Evolutionary conservation across 2,888 invertebrate genomes (phyloP).

Genomic region (Calephelis perditalis): DNA sequence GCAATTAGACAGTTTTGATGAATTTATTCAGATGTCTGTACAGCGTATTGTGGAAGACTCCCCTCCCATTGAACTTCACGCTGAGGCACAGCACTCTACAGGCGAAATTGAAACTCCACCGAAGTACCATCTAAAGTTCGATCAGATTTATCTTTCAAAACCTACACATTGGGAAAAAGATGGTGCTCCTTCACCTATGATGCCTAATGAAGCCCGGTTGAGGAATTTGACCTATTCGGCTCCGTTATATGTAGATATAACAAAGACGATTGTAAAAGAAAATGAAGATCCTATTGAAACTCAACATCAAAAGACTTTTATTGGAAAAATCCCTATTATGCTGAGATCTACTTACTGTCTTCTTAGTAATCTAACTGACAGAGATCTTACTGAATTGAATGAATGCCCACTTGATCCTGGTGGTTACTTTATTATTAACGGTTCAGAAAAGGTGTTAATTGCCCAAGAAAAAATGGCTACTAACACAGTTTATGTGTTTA

Average conservation of each 20-base stretch:
- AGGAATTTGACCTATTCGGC: conserved; percentile 98
- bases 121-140: conserved; percentile 96
- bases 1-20: conserved; percentile 99
- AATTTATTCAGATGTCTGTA: conserved; percentile 99
- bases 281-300: conserved; percentile 92
- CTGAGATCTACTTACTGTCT: conserved; percentile 98
- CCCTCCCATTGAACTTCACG: conserved; percentile 97
- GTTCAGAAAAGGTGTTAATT: conserved; percentile 98
- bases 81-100: conserved; percentile 97
- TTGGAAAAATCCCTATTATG: conserved; percentile 99
- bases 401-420: conserved; percentile 99
- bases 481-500: conserved; percentile 99
- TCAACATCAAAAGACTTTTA: conserved; percentile 86
- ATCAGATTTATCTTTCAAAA: conserved; percentile 99
- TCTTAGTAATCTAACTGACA: conserved; percentile 95
- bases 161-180: conserved; percentile 99
- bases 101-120: conserved; percentile 96
- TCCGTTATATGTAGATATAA: conserved; percentile 98
- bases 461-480: conserved; percentile 99
- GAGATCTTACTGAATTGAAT: conserved; percentile 99
- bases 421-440: conserved; percentile 99
- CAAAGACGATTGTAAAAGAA: conserved; percentile 95
- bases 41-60: conserved; percentile 99
- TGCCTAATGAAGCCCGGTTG: conserved; percentile 99
- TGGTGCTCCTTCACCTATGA: conserved; percentile 99